Percentiles rank a stretch among this genome's conserved stretches.
These are phyloP conservation scores for Mnemiopsis leidyi DNA, from an alignment of 37 sponge, comb jelly and placozoan species.

Conservation along the genomic window DNA sequence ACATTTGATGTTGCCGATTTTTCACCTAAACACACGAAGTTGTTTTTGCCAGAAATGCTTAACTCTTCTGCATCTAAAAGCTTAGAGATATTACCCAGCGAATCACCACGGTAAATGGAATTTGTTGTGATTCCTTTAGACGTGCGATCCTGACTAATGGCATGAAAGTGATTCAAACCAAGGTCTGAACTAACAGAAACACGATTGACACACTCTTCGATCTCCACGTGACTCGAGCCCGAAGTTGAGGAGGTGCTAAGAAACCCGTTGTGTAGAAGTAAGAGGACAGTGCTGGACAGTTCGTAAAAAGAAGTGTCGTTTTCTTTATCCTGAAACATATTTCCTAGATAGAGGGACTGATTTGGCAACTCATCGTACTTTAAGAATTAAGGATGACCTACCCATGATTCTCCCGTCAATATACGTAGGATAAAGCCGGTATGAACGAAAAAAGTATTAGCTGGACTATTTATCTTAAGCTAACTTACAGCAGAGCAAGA, in stretches of 20 bases:
- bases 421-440: no score
- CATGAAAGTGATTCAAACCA: neutral
- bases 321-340: neutral
- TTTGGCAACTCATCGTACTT: neutral
- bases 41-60: neutral
- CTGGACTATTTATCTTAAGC: no score
- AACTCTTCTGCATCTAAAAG: no score
- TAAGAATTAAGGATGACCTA: no score
- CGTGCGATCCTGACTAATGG: neutral
- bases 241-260: neutral
- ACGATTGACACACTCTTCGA: neutral
- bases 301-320: neutral
- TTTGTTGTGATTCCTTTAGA: neutral
- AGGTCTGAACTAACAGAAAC: slow-evolving; percentile 17
- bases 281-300: neutral
- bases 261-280: neutral
- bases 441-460: no score
- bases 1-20: neutral
- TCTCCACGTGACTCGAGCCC: neutral
- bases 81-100: neutral
- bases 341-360: neutral
- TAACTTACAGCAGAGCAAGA: no score
- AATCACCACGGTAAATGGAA: neutral
- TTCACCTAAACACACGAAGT: neutral
- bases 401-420: no score